These are phyloP conservation scores for Ridgeia piscesae DNA, from an alignment of 1,140 invertebrate genomes.

Conservation along the genomic window DNA sequence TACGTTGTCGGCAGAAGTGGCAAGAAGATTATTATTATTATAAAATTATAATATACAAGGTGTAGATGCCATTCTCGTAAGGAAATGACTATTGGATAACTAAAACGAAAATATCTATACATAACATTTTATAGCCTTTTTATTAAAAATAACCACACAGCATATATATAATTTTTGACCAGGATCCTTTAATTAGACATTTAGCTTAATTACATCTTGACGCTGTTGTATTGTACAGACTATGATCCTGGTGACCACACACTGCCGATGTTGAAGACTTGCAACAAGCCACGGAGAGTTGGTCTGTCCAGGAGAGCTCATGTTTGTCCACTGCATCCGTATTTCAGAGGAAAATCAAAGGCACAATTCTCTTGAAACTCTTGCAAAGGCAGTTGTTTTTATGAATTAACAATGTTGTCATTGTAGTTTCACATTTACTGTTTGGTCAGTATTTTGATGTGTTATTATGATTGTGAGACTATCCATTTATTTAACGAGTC, in stretches of 20 bases:
- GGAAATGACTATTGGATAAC: too few relatives aligned
- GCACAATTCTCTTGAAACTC: not conserved
- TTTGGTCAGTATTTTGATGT: not conserved
- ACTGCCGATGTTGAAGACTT: slow-evolving; percentile 1
- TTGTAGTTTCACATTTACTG: not conserved
- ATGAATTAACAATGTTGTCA: not conserved
- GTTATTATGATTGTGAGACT: not conserved
- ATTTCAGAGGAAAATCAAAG: not conserved
- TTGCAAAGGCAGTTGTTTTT: not conserved
- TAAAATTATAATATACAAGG: too few relatives aligned
- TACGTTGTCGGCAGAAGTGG: not conserved
- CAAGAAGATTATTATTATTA: too few relatives aligned
- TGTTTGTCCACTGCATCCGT: not conserved
- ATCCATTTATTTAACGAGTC: not conserved
- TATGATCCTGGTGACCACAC: not conserved
- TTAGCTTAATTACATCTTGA: not conserved
- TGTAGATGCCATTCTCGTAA: too few relatives aligned
- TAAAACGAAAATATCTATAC: too few relatives aligned
- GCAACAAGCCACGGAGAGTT: slow-evolving; percentile 2
- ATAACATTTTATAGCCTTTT: too few relatives aligned
- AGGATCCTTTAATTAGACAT: not conserved
- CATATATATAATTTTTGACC: too few relatives aligned
- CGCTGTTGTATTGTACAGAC: not conserved
- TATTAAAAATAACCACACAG: too few relatives aligned
- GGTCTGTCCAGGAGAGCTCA: not conserved